Conservation (phyloP, 2,888 invertebrate species). For the Neuroscelio doddi region DNA sequence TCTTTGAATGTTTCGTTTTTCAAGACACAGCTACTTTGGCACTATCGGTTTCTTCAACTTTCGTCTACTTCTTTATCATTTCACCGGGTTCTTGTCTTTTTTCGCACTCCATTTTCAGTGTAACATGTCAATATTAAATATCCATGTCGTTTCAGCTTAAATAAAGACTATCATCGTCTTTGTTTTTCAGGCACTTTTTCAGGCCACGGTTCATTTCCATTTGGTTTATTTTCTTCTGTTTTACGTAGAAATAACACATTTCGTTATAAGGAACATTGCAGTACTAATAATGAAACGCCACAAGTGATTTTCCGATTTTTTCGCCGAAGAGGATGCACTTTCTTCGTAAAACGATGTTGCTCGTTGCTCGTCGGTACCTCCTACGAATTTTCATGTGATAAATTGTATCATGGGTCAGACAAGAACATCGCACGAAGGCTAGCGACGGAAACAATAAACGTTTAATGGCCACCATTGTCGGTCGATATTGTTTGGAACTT, state of each 20-base stretch:
- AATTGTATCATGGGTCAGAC: slow-evolving; percentile 19
- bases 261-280: slow-evolving; percentile 24
- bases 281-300: slow-evolving; percentile 27
- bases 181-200: background rate
- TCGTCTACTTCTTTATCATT: slow-evolving; percentile 8
- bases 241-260: slow-evolving; percentile 23
- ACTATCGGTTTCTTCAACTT: slow-evolving; percentile 29
- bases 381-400: slow-evolving; percentile 33
- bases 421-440: slow-evolving; percentile 43
- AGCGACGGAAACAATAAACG: slow-evolving; percentile 34
- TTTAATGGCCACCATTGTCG: slow-evolving; percentile 13
- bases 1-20: background rate
- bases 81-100: too few species aligned
- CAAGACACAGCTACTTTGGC: slow-evolving; percentile 45
- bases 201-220: background rate
- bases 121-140: too few species aligned
- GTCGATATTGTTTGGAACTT: slow-evolving; percentile 32
- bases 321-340: slow-evolving; percentile 25
- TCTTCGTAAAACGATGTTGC: slow-evolving; percentile 40
- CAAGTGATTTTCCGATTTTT: background rate
- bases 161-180: background rate
- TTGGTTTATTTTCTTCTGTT: background rate
- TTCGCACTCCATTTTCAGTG: too few species aligned
- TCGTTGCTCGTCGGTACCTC: slow-evolving; percentile 43
- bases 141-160: background rate